Evolutionary conservation across 2,888 invertebrate species (phyloP), one percentile per base, ranked within the genome.

Genomic region (Polydrusus cervinus): DNA sequence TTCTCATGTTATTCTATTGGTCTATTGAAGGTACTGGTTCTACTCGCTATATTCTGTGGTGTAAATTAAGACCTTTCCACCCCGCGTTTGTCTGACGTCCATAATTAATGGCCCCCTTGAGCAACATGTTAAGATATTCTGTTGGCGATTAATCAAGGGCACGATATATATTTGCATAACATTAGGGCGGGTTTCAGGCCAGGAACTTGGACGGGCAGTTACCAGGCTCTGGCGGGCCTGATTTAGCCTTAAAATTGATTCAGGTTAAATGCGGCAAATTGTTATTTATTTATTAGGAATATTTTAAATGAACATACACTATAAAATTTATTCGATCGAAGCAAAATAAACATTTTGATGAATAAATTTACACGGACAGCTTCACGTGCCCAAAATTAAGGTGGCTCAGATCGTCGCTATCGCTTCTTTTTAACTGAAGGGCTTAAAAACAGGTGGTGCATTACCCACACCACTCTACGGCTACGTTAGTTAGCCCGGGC

Each of bases 51-150:
- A 34, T 34, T 34, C 10, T 34, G 34, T 9, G 43, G n/a, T 13
- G 7, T 43, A 43, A 43, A 43, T 43, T 43, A 43, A 43, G 11
- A 43, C 13, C 13, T 25, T 43, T 43, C n/a, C 43, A n/a, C 43
- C 9, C 7, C 7, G 5, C 47, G n/a, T 16, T 47, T 47, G 47
- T 3, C 16, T 16, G 47, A 16, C 47, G 8, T 47, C 16, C n/a
- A 16, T 47, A 47, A 53, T 53, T 53, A 53, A 53, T 53, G 25
- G 53, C 30, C 3, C 18, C n/a, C n/a, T 11, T 16, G 25, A 53
- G 70, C 70, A 70, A 70, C 70, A 70, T 61, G 70, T 70, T 70
- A 47, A 60, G 70, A 51, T 70, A 38, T 70, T 43, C 61, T 49
- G 69, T 18, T 34, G 49, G 61, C 25, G 47, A 61, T 70, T 68